Percentiles rank a stretch among this genome's conserved stretches.
These are phyloP conservation scores for Latheticus oryzae DNA, from an alignment of 2,888 invertebrate species.

Conservation along the genomic window DNA sequence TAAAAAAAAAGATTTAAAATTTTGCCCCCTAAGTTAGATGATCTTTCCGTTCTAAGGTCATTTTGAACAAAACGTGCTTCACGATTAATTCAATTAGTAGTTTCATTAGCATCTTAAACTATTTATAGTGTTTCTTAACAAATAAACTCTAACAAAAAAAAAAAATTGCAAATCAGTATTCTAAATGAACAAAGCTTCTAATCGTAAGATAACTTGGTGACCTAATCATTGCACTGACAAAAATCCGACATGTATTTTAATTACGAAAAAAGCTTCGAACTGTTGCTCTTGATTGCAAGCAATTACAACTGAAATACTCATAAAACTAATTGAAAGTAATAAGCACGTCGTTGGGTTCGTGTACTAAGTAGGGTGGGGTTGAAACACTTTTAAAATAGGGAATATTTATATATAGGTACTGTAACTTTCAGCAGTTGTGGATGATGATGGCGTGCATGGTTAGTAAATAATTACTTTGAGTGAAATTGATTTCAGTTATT, in stretches of 20 bases:
- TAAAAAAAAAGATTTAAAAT: too few species aligned
- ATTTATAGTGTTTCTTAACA: too few species aligned
- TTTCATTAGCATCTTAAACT: too few species aligned
- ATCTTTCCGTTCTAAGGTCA: too few species aligned
- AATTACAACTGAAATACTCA: conserved; percentile 61
- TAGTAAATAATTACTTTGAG: conserved; percentile 40
- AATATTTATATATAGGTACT: conserved; percentile 33
- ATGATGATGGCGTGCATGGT: conserved; percentile 39
- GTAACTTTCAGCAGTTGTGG: conserved; percentile 15
- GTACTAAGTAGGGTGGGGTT: conserved; percentile 33
- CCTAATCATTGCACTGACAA: too few species aligned
- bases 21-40: too few species aligned
- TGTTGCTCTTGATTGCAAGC: conserved; percentile 62
- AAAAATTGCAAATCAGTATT: too few species aligned
- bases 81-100: too few species aligned
- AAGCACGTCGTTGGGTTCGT: conserved; percentile 50
- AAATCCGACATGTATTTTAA: conserved; percentile 56
- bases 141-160: too few species aligned
- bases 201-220: too few species aligned
- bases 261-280: conserved; percentile 60
- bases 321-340: conserved; percentile 64
- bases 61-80: too few species aligned
- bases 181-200: too few species aligned
- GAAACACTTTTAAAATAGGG: conserved; percentile 47
- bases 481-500: conserved; percentile 41